Conservation (phyloP, 2,113 vertebrate species). For the Eurystomus gularis region DNA sequence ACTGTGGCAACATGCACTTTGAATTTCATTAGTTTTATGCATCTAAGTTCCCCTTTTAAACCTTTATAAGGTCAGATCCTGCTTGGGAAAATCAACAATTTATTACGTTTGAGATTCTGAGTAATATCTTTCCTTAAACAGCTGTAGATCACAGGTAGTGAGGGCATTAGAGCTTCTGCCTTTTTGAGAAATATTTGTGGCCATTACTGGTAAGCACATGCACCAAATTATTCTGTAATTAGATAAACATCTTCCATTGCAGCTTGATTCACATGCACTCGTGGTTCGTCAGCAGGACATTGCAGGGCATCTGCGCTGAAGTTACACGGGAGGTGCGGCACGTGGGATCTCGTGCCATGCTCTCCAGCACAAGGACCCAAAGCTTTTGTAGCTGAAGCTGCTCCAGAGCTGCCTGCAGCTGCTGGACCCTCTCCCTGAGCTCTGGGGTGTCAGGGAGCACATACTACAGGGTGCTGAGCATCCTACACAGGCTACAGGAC, state of each 20-base stretch:
- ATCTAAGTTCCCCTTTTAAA: slow-evolving; percentile 48
- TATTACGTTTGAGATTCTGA: slow-evolving; percentile 25
- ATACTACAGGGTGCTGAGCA: not conserved
- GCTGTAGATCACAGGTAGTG: not conserved
- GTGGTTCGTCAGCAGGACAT: accelerated
- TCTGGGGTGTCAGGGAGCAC: not conserved
- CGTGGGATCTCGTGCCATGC: accelerated
- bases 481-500: too few species aligned
- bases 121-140: slow-evolving; percentile 17
- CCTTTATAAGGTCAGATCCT: slow-evolving; percentile 53
- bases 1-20: slow-evolving; percentile 55
- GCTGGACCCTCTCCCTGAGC: too few species aligned
- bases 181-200: not conserved
- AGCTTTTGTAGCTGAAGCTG: not conserved
- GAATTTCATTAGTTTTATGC: slow-evolving; percentile 66
- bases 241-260: not conserved
- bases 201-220: not conserved
- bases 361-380: not conserved
- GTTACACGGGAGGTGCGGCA: accelerated
- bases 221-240: not conserved
- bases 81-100: slow-evolving; percentile 46
- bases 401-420: not conserved
- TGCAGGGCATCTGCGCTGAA: not conserved
- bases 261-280: accelerated
- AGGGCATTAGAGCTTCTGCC: not conserved